A percentile compares a stretch with the other conserved stretches of the same genome.
phyloP scores from a whole-genome alignment of 1,140 invertebrate species.

The Bursaphelenchus mucronatus region DNA sequence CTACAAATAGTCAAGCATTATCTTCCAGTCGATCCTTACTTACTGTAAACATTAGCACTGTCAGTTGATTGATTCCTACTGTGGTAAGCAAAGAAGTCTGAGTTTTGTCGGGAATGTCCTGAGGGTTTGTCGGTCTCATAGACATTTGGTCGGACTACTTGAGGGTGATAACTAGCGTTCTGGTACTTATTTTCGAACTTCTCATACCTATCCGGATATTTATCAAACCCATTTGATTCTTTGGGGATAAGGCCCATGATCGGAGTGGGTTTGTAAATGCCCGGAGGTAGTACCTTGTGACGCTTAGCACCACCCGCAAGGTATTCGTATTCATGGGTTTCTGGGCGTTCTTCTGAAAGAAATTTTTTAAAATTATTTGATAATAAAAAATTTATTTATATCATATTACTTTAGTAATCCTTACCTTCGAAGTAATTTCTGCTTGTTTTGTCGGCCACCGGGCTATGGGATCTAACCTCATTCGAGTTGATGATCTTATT shows the following conservation, averaged over 20 bases:
- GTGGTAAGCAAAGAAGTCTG: neutral
- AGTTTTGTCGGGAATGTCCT: neutral
- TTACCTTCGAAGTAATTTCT: conserved; percentile 13
- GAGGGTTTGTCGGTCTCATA: neutral
- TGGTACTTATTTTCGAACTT: conserved; percentile 5
- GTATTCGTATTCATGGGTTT: neutral
- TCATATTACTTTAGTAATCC: neutral
- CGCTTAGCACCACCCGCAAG: neutral
- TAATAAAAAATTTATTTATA: conserved; percentile 4
- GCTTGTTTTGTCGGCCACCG: neutral
- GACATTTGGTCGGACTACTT: conserved; percentile 6
- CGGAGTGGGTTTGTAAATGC: conserved; percentile 24
- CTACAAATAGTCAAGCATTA: neutral
- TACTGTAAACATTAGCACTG: neutral
- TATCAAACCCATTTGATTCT: conserved; percentile 7
- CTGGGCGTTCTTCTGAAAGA: neutral
- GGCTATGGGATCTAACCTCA: neutral
- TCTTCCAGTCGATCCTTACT: neutral
- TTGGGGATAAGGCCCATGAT: conserved; percentile 18
- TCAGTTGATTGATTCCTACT: neutral
- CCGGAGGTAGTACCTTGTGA: conserved; percentile 26
- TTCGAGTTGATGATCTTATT: neutral
- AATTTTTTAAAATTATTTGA: conserved; percentile 8
- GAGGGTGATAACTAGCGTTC: neutral
- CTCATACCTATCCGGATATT: neutral